phyloP scores from a whole-genome alignment of 2,888 invertebrate genomes.

The Lepidochitona cinerea region DNA sequence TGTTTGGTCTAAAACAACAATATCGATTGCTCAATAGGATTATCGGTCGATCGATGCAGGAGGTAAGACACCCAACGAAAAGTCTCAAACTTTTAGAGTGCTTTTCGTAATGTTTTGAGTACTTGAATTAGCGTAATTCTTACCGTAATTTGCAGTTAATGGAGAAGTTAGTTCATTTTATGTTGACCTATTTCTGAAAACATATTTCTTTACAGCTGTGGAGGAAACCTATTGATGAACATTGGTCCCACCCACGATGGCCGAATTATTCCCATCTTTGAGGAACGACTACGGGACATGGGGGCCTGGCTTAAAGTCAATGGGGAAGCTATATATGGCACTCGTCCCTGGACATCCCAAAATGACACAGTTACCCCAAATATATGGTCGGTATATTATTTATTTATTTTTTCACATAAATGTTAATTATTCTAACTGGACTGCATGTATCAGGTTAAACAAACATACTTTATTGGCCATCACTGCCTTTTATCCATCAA shows the following conservation, averaged over 20 bases:
- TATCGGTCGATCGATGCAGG: no score
- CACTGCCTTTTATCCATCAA: no score
- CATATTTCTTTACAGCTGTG: conserved; percentile 53
- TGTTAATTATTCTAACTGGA: not conserved
- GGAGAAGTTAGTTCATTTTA: no score
- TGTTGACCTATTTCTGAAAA: not conserved
- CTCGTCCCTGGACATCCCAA: conserved; percentile 83
- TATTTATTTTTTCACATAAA: not conserved
- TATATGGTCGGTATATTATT: conserved; percentile 78
- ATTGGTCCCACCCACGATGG: conserved; percentile 92
- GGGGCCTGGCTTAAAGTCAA: conserved; percentile 86
- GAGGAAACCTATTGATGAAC: conserved; percentile 83
- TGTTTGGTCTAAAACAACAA: no score
- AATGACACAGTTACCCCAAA: conserved; percentile 78
- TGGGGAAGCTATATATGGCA: conserved; percentile 87
- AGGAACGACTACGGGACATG: conserved; percentile 83
- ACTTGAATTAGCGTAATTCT: no score
- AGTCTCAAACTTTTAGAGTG: no score
- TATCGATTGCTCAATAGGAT: no score
- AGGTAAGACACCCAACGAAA: no score
- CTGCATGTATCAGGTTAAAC: not conserved
- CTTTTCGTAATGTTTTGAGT: no score
- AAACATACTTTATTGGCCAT: no score
- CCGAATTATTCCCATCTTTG: conserved; percentile 85
- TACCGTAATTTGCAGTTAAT: no score